Evolutionary conservation across 2,888 invertebrate species (phyloP).

Genomic region (Caenorhabditis angaria): DNA sequence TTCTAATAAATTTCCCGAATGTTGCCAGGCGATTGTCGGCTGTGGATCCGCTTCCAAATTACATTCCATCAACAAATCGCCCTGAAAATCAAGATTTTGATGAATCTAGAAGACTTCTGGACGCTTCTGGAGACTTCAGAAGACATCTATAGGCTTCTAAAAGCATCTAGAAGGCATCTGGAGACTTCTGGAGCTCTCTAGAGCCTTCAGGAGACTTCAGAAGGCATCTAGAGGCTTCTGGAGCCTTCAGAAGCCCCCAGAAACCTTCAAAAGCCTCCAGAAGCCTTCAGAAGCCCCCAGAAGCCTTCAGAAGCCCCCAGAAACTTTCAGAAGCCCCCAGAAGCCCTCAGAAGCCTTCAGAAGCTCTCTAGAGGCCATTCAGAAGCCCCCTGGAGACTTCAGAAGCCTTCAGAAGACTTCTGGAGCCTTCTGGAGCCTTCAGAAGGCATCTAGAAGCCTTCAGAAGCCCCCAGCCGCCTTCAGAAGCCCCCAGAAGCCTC

Average conservation of each 20-base stretch:
- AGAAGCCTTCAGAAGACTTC: too few relatives aligned
- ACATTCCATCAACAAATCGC: conserved; percentile 73
- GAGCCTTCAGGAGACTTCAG: too few relatives aligned
- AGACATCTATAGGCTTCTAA: background rate
- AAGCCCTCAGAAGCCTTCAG: too few relatives aligned
- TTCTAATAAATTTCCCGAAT: conserved; percentile 62
- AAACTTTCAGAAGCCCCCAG: too few relatives aligned
- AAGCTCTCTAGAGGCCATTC: too few relatives aligned
- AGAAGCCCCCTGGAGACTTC: too few relatives aligned
- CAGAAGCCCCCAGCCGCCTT: too few relatives aligned
- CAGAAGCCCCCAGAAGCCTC: too few relatives aligned
- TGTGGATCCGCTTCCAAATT: conserved; percentile 69
- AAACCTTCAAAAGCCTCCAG: background rate
- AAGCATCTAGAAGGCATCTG: background rate
- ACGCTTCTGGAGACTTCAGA: background rate
- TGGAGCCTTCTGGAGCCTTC: too few relatives aligned
- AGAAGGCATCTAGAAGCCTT: too few relatives aligned
- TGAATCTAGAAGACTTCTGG: background rate
- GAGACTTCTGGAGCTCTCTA: background rate
- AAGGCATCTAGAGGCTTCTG: too few relatives aligned
- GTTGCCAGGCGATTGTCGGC: conserved; percentile 69
- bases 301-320: too few relatives aligned
- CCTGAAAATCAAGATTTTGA: conserved; percentile 43
- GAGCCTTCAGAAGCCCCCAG: background rate
- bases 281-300: background rate